A percentile compares a stretch with the other conserved stretches of the same genome.
Conservation (phyloP, 2,888 invertebrate species). For the Timema podura region DNA sequence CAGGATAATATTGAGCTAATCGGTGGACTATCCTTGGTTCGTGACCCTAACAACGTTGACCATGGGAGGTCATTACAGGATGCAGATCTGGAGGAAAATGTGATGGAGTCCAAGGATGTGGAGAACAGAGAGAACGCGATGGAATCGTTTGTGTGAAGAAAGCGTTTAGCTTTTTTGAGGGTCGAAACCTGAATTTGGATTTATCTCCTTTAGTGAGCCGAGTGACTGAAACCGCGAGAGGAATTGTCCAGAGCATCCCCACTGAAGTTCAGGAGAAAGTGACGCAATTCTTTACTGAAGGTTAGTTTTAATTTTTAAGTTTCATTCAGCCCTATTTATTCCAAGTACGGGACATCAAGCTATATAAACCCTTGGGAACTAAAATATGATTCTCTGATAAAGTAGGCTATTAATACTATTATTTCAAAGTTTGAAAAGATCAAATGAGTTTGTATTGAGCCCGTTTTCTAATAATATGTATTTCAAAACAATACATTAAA, state of each 20-base stretch:
- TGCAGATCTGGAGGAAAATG: constrained; percentile 46
- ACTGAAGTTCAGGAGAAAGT: constrained; percentile 53
- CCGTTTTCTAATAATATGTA: no score
- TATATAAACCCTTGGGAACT: no score
- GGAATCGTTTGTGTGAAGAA: constrained; percentile 53
- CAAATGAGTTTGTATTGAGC: no score
- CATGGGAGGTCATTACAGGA: constrained; percentile 45
- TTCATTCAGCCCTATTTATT: no score
- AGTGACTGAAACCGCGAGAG: constrained; percentile 44
- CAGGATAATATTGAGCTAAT: constrained; percentile 54
- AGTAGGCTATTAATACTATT: no score
- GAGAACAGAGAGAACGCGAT: constrained; percentile 54
- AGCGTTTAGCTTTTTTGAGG: constrained; percentile 53
- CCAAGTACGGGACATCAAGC: no score
- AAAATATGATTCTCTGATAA: no score
- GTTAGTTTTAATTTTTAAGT: no score
- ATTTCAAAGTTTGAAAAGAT: no score
- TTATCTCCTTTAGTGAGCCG: constrained; percentile 45
- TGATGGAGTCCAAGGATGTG: constrained; percentile 49
- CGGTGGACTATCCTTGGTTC: constrained; percentile 51
- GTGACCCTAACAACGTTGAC: constrained; percentile 41
- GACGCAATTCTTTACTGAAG: constrained; percentile 54
- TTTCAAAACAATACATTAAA: no score
- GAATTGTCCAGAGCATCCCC: constrained; percentile 52
- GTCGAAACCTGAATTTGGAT: constrained; percentile 52